Conservation (phyloP, 92 coral and sea anemone genomes). For the Isaurus tuberculatus region DNA sequence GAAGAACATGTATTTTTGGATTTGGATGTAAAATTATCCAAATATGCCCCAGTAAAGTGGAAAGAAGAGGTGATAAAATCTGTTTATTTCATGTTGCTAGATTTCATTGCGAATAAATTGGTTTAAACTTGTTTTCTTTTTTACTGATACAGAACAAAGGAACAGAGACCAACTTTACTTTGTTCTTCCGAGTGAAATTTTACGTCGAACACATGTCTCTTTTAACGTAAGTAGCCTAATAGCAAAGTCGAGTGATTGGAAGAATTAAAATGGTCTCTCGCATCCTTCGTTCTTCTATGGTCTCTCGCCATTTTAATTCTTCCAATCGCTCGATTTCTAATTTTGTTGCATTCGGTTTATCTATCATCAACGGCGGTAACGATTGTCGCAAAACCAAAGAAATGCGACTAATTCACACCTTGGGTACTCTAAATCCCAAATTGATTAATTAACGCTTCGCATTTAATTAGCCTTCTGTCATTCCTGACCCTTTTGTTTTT, state of each 20-base stretch:
- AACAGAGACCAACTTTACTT: constrained; percentile 66
- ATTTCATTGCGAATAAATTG: not conserved
- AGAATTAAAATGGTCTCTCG: too few relatives aligned
- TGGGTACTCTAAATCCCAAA: too few relatives aligned
- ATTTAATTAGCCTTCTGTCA: too few relatives aligned
- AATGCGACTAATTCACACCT: too few relatives aligned
- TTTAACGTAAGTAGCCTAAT: constrained; percentile 67
- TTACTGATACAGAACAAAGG: constrained; percentile 72
- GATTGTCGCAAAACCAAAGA: too few relatives aligned
- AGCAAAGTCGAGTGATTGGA: not conserved
- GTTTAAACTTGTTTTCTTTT: not conserved
- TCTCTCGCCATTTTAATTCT: too few relatives aligned
- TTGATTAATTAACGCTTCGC: too few relatives aligned
- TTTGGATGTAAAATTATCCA: constrained; percentile 90
- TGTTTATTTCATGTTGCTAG: not conserved
- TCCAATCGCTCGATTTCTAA: too few relatives aligned
- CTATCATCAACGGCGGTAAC: too few relatives aligned
- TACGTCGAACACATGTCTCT: constrained; percentile 88
- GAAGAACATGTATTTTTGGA: constrained; percentile 94
- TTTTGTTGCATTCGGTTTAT: too few relatives aligned
- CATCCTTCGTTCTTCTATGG: too few relatives aligned
- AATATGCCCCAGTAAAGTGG: constrained; percentile 97
- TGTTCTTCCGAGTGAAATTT: constrained; percentile 93
- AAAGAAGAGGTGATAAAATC: constrained; percentile 77
- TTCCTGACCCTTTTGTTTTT: too few relatives aligned